Evolutionary conservation across 2,888 invertebrate genomes (phyloP), one percentile per base, ranked within the genome.

Genomic region (Yponomeuta sedellus): DNA sequence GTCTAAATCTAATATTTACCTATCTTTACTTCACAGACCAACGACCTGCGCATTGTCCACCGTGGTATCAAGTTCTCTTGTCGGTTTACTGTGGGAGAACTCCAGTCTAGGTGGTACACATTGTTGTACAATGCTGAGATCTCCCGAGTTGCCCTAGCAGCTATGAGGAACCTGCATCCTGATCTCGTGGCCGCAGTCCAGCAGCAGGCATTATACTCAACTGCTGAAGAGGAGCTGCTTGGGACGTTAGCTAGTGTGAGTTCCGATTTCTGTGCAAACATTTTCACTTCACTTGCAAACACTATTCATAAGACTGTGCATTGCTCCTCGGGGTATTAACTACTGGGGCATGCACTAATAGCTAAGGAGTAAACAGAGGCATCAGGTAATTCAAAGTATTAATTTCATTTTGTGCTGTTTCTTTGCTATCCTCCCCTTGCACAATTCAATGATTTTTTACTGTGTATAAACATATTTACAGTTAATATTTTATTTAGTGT

Each of bases 71-170:
- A 98, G 79, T 99, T 99, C 88, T 97, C 99, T 0, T 98, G 98
- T 78, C 95, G 97, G 68, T 99, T 98, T 82, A 97, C 98, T 0
- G 90, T 98, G 28, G 95, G 96, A 76, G 99, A 99, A 80, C 93
- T 99, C 66, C 97, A 98, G 78, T 97, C 98, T 66, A 94, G 99
- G 64, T 99, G 99, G 99, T 98, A 97, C 83, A 96, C 98, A 0
- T 84, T 99, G 66, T 91, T 99, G 25, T 99, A 99, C 82, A 98
- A 99, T 85, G 96, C 97, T n/a, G 94, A 97, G 62, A 95, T 99
- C 64, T 98, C 98, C 4, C 92, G 98, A 70, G 95, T 98, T 57
- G 97, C 98, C 3, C 95, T 98, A 1, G 95, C 96, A 62, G 98
- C 98, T 0, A 98, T 99, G 95, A 93, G 97, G 57, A 98, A 98